Evolutionary conservation across 2,888 invertebrate genomes (phyloP).

Genomic region (Hecatera dysodea): DNA sequence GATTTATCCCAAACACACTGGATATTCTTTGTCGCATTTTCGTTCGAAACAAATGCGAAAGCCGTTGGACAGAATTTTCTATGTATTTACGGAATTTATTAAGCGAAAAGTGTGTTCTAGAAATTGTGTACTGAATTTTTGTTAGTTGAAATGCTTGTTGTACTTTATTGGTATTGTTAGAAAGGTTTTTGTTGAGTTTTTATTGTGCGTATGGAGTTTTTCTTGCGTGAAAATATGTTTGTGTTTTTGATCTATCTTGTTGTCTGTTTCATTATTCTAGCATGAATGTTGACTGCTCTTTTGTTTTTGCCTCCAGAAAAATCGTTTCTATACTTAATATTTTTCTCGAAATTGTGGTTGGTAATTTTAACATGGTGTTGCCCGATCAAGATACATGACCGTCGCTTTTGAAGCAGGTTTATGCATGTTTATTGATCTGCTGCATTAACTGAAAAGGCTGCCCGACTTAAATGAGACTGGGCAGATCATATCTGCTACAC

Average conservation of each 20-base stretch:
- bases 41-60: conserved; percentile 68
- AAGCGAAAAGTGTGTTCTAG: conserved; percentile 21
- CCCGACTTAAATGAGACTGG: too few relatives aligned
- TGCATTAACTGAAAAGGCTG: too few relatives aligned
- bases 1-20: conserved; percentile 83
- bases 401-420: too few relatives aligned
- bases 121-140: conserved; percentile 7
- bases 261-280: too few relatives aligned
- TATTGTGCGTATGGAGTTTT: neutral
- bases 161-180: conserved; percentile 1
- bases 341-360: too few relatives aligned
- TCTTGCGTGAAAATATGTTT: conserved; percentile 1
- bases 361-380: neutral
- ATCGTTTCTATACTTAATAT: too few relatives aligned
- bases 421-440: neutral
- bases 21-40: conserved; percentile 82
- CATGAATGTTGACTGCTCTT: too few relatives aligned
- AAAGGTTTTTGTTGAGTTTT: conserved; percentile 6
- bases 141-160: neutral
- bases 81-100: conserved; percentile 38
- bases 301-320: too few relatives aligned
- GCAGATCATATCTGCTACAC: too few relatives aligned
- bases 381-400: neutral
- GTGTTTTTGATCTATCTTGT: neutral
- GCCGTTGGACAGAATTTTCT: conserved; percentile 31